These are phyloP conservation scores for Echinometra lucunter DNA, from an alignment of 53 echinoderm and acorn worm species.

Conservation along the genomic window DNA sequence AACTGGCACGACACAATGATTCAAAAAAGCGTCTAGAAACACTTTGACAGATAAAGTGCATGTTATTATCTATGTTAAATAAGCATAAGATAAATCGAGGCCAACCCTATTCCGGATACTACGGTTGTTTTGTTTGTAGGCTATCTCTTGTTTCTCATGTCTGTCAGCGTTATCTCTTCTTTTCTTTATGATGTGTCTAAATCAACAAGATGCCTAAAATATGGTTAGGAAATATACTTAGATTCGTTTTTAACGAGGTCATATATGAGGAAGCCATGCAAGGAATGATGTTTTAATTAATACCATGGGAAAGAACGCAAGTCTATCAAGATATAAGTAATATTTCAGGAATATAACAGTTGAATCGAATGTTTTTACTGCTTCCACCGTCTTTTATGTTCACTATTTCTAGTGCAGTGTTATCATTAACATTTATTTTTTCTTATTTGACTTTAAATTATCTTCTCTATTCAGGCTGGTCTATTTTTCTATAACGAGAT, in stretches of 20 bases:
- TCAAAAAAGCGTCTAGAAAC: background rate
- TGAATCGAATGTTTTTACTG: too few species aligned
- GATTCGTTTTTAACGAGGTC: constrained; percentile 18
- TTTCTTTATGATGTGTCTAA: background rate
- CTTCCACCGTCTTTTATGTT: too few species aligned
- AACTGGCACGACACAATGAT: background rate
- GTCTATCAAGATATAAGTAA: too few species aligned
- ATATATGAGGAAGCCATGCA: background rate
- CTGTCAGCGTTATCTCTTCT: background rate
- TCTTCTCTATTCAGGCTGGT: too few species aligned
- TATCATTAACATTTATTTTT: too few species aligned
- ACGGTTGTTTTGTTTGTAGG: background rate
- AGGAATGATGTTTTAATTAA: too few species aligned
- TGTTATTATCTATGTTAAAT: constrained; percentile 35
- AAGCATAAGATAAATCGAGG: background rate
- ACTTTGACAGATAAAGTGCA: background rate
- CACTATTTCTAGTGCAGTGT: too few species aligned
- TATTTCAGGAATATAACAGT: too few species aligned
- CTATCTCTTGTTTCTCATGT: background rate
- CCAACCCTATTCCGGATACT: background rate
- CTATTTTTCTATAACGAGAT: too few species aligned
- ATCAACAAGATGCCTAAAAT: background rate
- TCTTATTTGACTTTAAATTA: too few species aligned
- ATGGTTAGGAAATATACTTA: background rate
- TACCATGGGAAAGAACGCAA: too few species aligned